Evolutionary conservation across 2,113 vertebrate genomes (phyloP).

Genomic region (Typhlomys cinereus): DNA sequence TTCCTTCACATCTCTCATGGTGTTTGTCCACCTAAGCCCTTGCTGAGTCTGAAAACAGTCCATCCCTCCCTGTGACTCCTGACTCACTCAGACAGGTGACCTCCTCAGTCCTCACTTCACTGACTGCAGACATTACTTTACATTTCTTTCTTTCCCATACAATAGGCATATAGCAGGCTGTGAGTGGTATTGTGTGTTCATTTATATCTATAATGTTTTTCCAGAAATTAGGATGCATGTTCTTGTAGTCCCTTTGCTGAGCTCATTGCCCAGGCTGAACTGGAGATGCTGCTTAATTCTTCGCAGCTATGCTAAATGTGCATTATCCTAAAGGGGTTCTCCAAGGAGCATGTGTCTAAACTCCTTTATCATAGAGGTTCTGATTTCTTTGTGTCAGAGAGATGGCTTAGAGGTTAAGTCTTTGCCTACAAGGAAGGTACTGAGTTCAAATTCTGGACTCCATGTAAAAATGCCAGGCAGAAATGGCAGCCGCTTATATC

Average conservation of each 20-base stretch:
- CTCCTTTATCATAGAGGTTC: slow-evolving; percentile 25
- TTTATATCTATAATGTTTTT: neutral
- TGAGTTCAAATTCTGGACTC: no score
- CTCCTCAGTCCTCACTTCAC: neutral
- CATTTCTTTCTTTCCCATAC: neutral
- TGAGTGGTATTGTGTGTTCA: neutral
- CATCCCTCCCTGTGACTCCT: neutral
- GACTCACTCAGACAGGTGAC: neutral
- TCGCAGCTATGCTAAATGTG: slow-evolving; percentile 30
- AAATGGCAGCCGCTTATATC: no score
- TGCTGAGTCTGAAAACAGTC: neutral
- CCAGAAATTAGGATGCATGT: neutral
- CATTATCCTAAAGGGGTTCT: neutral
- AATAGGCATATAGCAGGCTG: neutral
- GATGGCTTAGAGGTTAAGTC: no score
- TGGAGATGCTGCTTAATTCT: neutral
- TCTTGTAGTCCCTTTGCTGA: neutral
- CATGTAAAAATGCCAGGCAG: no score
- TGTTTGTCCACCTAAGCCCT: neutral
- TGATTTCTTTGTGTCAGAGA: no score
- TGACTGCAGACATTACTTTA: neutral
- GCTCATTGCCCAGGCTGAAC: neutral
- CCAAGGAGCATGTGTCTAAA: slow-evolving; percentile 33
- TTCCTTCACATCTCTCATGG: neutral
- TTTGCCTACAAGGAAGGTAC: no score